Evolutionary conservation across 1,140 invertebrate genomes (phyloP), one percentile per base, ranked within the genome.

Genomic region (Drosophila lini): DNA sequence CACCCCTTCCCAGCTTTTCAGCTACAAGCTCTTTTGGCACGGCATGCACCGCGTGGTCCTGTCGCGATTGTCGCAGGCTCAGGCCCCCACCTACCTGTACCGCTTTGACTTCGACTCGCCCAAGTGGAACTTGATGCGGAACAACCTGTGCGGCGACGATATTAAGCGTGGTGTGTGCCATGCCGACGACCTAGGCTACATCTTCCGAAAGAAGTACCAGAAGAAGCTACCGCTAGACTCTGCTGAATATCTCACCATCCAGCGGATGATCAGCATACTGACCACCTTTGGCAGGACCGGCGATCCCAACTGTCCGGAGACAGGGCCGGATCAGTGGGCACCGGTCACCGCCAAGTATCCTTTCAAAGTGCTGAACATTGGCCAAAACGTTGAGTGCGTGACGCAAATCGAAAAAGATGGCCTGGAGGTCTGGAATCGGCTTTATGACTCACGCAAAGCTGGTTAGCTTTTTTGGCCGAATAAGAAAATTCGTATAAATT

Each of bases 131-230:
- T 47, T 91, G 34, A 74, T 78, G 61, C 69, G 91, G 9, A 63
- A 92, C 31, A 90, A 88, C 34, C 75, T 88, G 10, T 91, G 91
- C 22, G 76, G 88, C 1, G 36, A 74, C 15, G 65, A 78, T 32
- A 81, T 90, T 13, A 78, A 65, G 28, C 65, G 71, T 3, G 88
- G 88, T 2, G 93, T 94, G 4, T 93, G 93, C 61, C 95, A 96
- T 84, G 94, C 93, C 1, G 95, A 95, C 68, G 95, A 96, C 62
- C 42, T 95, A 10, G 94, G 94, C 56, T 95, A 95, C 81, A 74
- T 95, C 6, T 96, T 95, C 78, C 92, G 93, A 56, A 93, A 92
- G 41, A 68, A 76, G 50, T 69, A 92, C 38, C 92, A 91, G 4
- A 58, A 71, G 10, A 92, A 92, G 57, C 67, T 88, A 70, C 78